Conservation (phyloP, 2,797 vertebrate genomes). For the Vultur gryphus region DNA sequence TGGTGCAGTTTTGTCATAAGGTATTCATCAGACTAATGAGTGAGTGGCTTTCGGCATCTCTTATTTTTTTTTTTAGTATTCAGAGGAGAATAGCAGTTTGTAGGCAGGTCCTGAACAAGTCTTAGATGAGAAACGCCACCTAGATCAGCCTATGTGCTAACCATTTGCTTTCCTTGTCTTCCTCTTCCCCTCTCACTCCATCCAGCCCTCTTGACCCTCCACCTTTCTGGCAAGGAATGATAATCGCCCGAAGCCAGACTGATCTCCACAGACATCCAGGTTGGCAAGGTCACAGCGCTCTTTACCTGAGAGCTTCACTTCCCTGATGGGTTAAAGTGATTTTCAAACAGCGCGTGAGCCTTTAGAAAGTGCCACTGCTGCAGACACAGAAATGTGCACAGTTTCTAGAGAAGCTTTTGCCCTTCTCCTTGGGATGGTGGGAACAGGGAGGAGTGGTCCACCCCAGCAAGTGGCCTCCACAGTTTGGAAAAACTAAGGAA, state of each 20-base stretch:
- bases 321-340: not conserved
- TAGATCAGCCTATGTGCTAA: not conserved
- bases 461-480: not conserved
- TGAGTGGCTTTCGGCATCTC: not conserved
- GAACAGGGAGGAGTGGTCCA: not conserved
- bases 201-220: not conserved
- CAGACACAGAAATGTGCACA: not conserved
- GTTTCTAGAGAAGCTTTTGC: not conserved
- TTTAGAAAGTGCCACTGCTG: not conserved
- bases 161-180: not conserved
- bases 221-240: not conserved
- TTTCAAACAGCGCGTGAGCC: not conserved
- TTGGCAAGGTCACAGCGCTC: fast-evolving
- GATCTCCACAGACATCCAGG: not conserved
- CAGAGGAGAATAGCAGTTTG: not conserved
- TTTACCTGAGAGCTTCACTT: not conserved
- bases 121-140: not conserved
- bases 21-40: not conserved
- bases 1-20: not conserved
- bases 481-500: not conserved
- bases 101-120: not conserved
- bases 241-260: not conserved
- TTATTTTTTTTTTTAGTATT: not conserved
- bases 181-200: not conserved
- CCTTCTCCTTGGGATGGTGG: not conserved